phyloP scores from a whole-genome alignment of 1,140 invertebrate genomes.

The Drosophila paulistorum region DNA sequence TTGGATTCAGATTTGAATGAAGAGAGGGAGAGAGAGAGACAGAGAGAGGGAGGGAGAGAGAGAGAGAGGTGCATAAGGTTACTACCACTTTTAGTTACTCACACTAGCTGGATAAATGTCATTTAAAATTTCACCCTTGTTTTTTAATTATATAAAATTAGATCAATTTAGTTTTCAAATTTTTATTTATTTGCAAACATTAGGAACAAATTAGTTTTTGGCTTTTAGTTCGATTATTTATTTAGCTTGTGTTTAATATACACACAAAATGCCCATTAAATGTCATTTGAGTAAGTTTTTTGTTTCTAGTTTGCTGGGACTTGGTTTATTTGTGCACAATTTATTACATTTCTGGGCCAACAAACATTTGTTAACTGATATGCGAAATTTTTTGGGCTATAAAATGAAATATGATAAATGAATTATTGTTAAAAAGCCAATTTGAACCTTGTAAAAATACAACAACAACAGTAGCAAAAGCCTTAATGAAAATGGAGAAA shows the following conservation, averaged over 20 bases:
- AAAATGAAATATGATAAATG: conserved; percentile 47
- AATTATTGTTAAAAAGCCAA: conserved; percentile 52
- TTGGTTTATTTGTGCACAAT: conserved; percentile 1
- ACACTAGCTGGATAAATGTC: too few species aligned
- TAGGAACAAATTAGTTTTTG: background rate
- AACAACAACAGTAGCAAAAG: background rate
- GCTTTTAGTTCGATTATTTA: background rate
- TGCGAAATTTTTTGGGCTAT: conserved; percentile 18
- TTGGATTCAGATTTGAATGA: too few species aligned
- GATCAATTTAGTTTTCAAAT: background rate
- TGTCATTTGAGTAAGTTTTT: conserved; percentile 2
- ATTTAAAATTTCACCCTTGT: background rate
- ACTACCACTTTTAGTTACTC: too few species aligned
- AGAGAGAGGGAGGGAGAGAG: too few species aligned
- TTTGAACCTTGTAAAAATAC: background rate
- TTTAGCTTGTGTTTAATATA: background rate
- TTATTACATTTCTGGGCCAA: background rate
- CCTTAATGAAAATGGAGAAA: conserved; percentile 39
- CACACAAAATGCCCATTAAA: background rate
- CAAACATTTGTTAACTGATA: conserved; percentile 17
- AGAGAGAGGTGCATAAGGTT: too few species aligned
- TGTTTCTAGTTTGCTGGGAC: background rate
- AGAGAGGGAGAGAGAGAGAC: too few species aligned
- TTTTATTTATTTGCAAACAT: background rate
- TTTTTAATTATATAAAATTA: background rate